A percentile compares a stretch with the other conserved stretches of the same genome.
Conservation (phyloP, 2,113 vertebrate species). For the Otus sunia region DNA sequence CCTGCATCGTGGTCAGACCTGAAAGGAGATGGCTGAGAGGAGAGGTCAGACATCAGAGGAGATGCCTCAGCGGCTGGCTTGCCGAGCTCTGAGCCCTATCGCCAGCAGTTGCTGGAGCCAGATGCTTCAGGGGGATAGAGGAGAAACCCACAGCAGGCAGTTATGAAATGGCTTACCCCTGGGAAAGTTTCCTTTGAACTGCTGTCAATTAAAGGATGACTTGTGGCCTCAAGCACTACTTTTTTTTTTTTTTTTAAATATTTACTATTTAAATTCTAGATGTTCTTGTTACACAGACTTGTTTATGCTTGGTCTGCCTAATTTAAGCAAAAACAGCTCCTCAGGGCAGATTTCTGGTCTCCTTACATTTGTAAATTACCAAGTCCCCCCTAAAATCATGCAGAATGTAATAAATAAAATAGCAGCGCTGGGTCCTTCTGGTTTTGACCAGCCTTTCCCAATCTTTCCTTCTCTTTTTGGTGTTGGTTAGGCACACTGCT, state of each 20-base stretch:
- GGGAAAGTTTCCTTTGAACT: constrained; percentile 46
- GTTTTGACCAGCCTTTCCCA: neutral
- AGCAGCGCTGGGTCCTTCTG: neutral
- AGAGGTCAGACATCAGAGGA: neutral
- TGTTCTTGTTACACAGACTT: neutral
- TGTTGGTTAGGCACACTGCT: neutral
- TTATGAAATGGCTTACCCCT: neutral
- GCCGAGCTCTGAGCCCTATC: rapidly evolving
- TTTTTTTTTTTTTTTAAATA: neutral
- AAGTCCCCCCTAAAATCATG: neutral
- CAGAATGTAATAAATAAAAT: neutral
- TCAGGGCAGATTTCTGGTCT: constrained; percentile 31
- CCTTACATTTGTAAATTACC: constrained; percentile 1
- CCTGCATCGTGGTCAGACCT: rapidly evolving
- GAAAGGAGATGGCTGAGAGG: neutral
- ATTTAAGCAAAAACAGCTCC: constrained; percentile 35
- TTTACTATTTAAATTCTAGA: constrained; percentile 46
- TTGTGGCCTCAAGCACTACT: neutral
- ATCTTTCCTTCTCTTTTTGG: neutral
- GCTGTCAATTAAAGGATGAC: constrained; percentile 29
- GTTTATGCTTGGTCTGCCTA: neutral
- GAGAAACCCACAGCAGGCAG: neutral
- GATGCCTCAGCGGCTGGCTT: neutral
- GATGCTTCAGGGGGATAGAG: neutral
- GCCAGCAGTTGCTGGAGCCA: neutral